Evolutionary conservation across 1,140 invertebrate genomes (phyloP), one percentile per base, ranked within the genome.

Genomic region (Octopus bimaculoides): DNA sequence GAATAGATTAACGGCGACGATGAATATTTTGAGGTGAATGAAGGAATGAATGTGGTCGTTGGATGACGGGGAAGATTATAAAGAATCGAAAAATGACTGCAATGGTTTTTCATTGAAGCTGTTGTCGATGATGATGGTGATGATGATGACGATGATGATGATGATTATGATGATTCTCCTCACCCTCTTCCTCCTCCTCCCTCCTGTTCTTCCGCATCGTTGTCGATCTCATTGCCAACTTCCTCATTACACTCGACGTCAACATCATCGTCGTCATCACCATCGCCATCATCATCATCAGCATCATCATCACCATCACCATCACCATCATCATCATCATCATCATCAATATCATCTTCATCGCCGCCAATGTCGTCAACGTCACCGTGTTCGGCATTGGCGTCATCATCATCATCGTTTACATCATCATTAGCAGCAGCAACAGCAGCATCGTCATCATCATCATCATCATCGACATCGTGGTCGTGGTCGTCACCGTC

Each of bases 181-280:
- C 26, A 41, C 26, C 26, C 26, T 41, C 26, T 41, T 41, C 3
- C 26, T 41, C 26, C 26, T 3, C 26, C 26, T 41, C 26, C 26
- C 26, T 41, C 26, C 26, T 41, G 26, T 41, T 41, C 26, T 41
- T 41, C 26, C 26, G 26, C 54, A 78, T 52, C 55, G 75, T 78
- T 77, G 53, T 61, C 80, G 75, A 20, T 77, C 56, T 61, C 20
- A 71, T 80, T 61, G 77, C 66, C 54, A 77, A 66, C 75, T 71
- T 80, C 75, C 14, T 77, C 52, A 53, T 69, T 41, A 69, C 77
- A 41, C n/a, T 77, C 75, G 6, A 17, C 55, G 71, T 80, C 79
- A 77, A 77, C 79, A 77, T 80, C 76, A 52, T 80, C 74, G 7
- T 80, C 76, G 73, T 77, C 79, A 71, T 77, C 76, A 53, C 71